Conservation (phyloP, 2,797 vertebrate species). For the Aldrovandia affinis region DNA sequence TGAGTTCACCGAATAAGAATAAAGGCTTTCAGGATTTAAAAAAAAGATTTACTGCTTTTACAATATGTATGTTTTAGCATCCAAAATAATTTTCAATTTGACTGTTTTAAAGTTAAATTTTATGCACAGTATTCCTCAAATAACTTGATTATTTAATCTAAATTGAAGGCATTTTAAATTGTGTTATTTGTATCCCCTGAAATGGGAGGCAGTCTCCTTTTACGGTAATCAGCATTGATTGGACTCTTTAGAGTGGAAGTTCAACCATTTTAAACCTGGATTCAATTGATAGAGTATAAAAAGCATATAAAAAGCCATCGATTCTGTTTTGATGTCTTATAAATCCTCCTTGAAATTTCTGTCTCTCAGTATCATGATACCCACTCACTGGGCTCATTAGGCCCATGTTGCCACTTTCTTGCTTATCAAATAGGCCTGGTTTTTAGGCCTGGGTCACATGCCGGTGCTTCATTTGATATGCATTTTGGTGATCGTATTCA, state of each 20-base stretch:
- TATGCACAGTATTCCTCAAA: neutral
- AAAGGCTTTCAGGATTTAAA: neutral
- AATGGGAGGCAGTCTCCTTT: neutral
- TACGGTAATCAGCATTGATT: neutral
- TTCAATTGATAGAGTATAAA: neutral
- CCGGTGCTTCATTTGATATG: no score
- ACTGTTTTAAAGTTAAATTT: neutral
- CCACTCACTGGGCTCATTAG: no score
- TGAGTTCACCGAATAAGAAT: constrained; percentile 7
- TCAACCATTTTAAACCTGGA: neutral
- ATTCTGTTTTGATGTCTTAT: neutral
- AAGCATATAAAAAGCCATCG: neutral
- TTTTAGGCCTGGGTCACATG: no score
- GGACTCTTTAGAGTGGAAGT: neutral
- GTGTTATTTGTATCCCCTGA: neutral
- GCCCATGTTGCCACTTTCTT: no score
- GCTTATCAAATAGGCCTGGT: no score
- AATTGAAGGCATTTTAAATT: neutral
- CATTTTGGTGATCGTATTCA: no score
- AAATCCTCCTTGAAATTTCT: neutral
- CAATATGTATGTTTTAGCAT: neutral
- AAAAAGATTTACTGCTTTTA: neutral
- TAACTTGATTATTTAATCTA: neutral
- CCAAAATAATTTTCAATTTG: neutral
- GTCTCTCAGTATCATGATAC: no score